These are phyloP conservation scores for Cyprinus carpio DNA, from an alignment of 2,113 vertebrate genomes.

Conservation along the genomic window DNA sequence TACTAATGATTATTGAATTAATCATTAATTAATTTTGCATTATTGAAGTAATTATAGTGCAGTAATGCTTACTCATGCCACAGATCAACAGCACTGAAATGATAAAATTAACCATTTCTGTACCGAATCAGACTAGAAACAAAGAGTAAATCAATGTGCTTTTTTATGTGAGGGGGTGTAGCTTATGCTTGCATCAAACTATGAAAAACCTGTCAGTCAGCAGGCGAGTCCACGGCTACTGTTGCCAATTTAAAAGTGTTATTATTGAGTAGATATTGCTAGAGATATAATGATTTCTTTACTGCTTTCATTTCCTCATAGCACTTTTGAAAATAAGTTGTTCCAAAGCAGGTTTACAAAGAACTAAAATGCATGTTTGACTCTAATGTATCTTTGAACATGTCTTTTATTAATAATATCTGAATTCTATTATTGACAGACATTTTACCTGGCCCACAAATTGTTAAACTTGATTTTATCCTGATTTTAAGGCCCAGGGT, in stretches of 20 bases:
- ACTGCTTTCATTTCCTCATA: not conserved
- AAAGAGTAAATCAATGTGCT: not conserved
- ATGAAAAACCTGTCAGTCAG: not conserved
- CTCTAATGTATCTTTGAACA: not conserved
- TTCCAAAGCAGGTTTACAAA: not conserved
- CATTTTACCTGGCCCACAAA: not conserved
- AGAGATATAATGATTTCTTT: not conserved
- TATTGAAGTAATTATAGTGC: not conserved
- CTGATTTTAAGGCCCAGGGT: not conserved
- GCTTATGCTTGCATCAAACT: not conserved
- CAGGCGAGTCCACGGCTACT: not conserved
- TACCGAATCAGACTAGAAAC: not conserved
- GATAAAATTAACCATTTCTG: not conserved
- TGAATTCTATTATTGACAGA: not conserved
- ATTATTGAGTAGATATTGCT: not conserved
- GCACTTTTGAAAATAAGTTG: not conserved
- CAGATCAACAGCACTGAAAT: not conserved
- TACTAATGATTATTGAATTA: not conserved
- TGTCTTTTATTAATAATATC: not conserved
- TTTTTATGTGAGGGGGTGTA: slow-evolving; percentile 14
- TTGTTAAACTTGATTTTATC: not conserved
- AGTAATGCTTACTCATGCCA: slow-evolving; percentile 1
- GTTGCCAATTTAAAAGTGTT: not conserved
- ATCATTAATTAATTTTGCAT: not conserved
- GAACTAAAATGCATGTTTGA: not conserved